Evolutionary conservation across 2,797 vertebrate species (phyloP).

Genomic region (Danio jaintianensis): DNA sequence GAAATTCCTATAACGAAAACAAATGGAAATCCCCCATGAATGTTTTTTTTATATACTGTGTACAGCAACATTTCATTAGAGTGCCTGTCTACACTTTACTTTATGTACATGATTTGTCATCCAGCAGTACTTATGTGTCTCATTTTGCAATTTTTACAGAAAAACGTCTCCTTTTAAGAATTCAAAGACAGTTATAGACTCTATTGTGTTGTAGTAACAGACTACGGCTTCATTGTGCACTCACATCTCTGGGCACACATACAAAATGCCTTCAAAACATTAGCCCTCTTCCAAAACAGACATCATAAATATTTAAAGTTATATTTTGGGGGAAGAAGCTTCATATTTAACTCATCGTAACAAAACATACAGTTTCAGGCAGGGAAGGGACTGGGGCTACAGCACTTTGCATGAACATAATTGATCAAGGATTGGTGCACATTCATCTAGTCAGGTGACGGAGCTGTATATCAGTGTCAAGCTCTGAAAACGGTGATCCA

Average conservation of each 20-base stretch:
- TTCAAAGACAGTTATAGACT: background rate
- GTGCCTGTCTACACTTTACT: background rate
- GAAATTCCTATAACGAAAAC: no score
- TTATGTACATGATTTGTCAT: background rate
- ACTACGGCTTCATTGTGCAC: slow-evolving; percentile 8
- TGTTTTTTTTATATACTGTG: background rate
- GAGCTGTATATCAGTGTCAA: slow-evolving; percentile 19
- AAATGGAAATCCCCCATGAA: no score
- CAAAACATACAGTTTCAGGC: background rate
- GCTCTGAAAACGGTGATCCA: slow-evolving; percentile 19
- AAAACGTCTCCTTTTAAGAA: background rate
- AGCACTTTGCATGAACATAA: background rate
- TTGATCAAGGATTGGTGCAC: background rate
- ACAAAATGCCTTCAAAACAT: slow-evolving; percentile 27
- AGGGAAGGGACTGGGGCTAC: background rate
- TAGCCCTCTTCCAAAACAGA: slow-evolving; percentile 37
- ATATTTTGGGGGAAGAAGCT: background rate
- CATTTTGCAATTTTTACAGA: background rate
- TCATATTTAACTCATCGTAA: slow-evolving; percentile 3
- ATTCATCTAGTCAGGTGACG: slow-evolving; percentile 25
- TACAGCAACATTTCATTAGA: background rate
- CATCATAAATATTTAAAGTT: slow-evolving; percentile 29
- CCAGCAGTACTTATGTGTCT: background rate
- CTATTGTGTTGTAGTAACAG: background rate
- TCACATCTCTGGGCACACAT: slow-evolving; percentile 17